Conservation (phyloP, 1,140 invertebrate genomes). For the fruit fly (Drosophila melanogaster) region Release_6_plus_ISO1_MT NT_033777.3:21743501-21744000, state of each 20-base stretch:
- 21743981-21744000: slow-evolving; percentile 32
- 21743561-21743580: slow-evolving; percentile 51
- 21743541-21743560: slow-evolving; percentile 52
- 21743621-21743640: slow-evolving; percentile 61
- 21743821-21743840: slow-evolving; percentile 67
- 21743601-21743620: slow-evolving; percentile 53
- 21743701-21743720: slow-evolving; percentile 58
- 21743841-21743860: slow-evolving; percentile 65
- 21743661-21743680: slow-evolving; percentile 50
- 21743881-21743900: slow-evolving; percentile 67
- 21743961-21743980: slow-evolving; percentile 55
- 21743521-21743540: slow-evolving; percentile 65
- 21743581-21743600: slow-evolving; percentile 30
- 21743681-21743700: slow-evolving; percentile 36
- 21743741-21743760: slow-evolving; percentile 57
- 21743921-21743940: slow-evolving; percentile 52
- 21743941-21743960: slow-evolving; percentile 84
- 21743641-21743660: slow-evolving; percentile 55
- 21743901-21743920: slow-evolving; percentile 62
- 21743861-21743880: slow-evolving; percentile 38
- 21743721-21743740: slow-evolving; percentile 71
- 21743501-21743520: slow-evolving; percentile 64
- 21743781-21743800: slow-evolving; percentile 65
- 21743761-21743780: slow-evolving; percentile 59
- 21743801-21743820: slow-evolving; percentile 52